phyloP scores from a whole-genome alignment of 2,888 invertebrate genomes.

The Agonopterix alstromeriana region DNA sequence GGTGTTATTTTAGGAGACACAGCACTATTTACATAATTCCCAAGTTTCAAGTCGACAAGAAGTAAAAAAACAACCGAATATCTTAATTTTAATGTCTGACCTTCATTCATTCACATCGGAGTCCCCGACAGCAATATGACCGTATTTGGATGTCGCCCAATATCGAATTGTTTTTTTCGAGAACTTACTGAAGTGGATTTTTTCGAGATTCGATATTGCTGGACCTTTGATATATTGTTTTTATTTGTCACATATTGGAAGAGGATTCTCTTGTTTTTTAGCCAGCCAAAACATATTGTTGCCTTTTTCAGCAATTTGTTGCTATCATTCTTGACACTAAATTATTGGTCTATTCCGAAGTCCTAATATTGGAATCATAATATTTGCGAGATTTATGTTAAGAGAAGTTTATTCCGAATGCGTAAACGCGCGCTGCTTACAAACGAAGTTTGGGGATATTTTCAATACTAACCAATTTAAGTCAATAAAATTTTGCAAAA shows the following conservation, averaged over 20 bases:
- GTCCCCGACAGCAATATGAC: conserved; percentile 18
- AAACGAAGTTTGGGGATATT: too few relatives aligned
- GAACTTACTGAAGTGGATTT: conserved; percentile 30
- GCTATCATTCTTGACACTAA: background rate
- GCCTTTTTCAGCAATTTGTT: background rate
- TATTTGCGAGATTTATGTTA: too few relatives aligned
- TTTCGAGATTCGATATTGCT: conserved; percentile 1
- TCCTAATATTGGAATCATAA: too few relatives aligned
- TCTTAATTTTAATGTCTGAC: background rate
- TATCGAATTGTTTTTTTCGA: conserved; percentile 34
- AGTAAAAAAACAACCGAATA: background rate
- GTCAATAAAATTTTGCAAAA: too few relatives aligned
- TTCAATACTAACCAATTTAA: too few relatives aligned
- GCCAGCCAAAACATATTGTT: background rate
- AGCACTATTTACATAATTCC: background rate
- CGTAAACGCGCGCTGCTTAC: too few relatives aligned
- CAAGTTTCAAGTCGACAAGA: background rate
- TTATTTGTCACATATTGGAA: conserved; percentile 28
- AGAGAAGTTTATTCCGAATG: too few relatives aligned
- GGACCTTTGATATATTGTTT: conserved; percentile 23
- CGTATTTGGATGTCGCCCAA: conserved; percentile 43
- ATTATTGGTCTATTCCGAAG: background rate
- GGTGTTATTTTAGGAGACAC: too few relatives aligned
- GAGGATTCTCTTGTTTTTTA: background rate
- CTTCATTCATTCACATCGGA: conserved; percentile 1